phyloP scores from a whole-genome alignment of 2,113 vertebrate species.

The Nothoprocta perdicaria region DNA sequence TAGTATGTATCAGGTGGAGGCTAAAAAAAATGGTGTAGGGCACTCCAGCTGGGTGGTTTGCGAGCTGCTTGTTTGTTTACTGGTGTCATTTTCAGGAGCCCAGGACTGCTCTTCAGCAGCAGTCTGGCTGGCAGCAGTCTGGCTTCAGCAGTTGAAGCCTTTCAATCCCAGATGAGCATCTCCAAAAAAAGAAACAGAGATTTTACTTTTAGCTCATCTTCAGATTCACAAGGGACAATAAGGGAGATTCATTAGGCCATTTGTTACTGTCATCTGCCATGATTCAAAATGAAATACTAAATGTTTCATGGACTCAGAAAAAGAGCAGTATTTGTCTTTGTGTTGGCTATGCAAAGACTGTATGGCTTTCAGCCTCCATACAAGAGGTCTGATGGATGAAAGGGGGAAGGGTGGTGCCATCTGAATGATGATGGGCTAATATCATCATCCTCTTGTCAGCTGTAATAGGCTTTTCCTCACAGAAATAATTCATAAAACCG shows the following conservation, averaged over 20 bases:
- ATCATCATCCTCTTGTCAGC: conserved; percentile 99
- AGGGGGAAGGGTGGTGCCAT: conserved; percentile 93
- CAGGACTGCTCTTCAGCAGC: conserved; percentile 50
- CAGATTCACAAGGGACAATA: conserved; percentile 92
- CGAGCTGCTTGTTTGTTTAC: conserved; percentile 46
- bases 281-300: conserved; percentile 99
- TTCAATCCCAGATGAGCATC: conserved; percentile 47
- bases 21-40: background rate
- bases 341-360: conserved; percentile 87
- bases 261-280: conserved; percentile 98
- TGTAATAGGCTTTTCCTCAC: conserved; percentile 99
- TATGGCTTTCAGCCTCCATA: conserved; percentile 83
- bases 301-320: conserved; percentile 99
- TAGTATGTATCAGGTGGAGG: background rate
- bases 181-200: conserved; percentile 73
- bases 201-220: conserved; percentile 88
- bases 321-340: conserved; percentile 99
- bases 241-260: conserved; percentile 98
- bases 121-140: too few species aligned
- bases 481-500: conserved; percentile 99
- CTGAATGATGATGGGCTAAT: conserved; percentile 99
- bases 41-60: background rate
- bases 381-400: conserved; percentile 95
- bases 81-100: conserved; percentile 60
- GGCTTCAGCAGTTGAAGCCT: conserved; percentile 20